Conservation (phyloP, 2,888 invertebrate species). For the Lasioglossum oenotherae region DNA sequence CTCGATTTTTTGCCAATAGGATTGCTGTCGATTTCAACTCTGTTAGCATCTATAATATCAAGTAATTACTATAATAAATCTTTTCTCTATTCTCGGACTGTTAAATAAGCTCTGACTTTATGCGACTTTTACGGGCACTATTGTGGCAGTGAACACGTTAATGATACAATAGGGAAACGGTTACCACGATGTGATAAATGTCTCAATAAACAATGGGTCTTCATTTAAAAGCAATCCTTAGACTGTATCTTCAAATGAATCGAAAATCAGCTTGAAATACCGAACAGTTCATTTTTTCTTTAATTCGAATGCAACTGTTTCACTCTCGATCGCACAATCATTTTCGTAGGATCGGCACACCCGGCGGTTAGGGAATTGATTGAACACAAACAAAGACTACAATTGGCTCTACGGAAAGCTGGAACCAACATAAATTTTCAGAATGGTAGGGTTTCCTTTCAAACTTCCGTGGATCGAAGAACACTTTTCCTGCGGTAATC, state of each 20-base stretch:
- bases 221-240: not conserved
- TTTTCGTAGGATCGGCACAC: not conserved
- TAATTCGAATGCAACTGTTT: no score
- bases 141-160: not conserved
- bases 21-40: no score
- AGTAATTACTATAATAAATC: no score
- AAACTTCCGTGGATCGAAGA: not conserved
- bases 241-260: not conserved
- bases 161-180: not conserved
- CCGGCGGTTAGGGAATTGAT: not conserved
- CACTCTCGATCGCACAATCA: not conserved
- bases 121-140: not conserved
- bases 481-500: not conserved
- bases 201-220: no score
- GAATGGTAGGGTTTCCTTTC: not conserved
- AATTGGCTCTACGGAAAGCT: not conserved
- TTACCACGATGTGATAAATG: no score
- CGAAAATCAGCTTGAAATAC: not conserved
- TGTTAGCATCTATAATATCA: no score
- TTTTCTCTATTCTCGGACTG: not conserved
- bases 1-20: no score
- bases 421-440: not conserved
- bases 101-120: not conserved
- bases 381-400: not conserved
- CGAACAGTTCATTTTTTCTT: not conserved